Percentiles rank a stretch among this genome's conserved stretches.
Evolutionary conservation across 2,113 vertebrate species (phyloP).

Genomic region (Perognathus longimembris): DNA sequence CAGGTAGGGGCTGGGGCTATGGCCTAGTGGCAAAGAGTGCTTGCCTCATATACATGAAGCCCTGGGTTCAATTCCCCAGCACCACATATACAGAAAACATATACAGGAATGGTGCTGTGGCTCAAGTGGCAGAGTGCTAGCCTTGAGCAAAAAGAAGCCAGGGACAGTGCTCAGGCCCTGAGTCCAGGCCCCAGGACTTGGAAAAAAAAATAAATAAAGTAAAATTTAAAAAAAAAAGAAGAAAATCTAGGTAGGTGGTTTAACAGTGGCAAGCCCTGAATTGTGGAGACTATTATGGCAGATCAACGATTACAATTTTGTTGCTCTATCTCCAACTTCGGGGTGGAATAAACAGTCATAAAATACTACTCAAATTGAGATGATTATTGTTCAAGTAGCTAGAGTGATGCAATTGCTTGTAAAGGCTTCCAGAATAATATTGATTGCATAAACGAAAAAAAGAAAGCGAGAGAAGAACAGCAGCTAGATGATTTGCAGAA

Average conservation of each 20-base stretch:
- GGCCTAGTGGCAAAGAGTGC: too few relatives aligned
- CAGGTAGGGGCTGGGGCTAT: too few relatives aligned
- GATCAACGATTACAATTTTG: not conserved
- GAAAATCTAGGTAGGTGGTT: not conserved
- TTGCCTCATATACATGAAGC: too few relatives aligned
- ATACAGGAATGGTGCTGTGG: too few relatives aligned
- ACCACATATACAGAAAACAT: too few relatives aligned
- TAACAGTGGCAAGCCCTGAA: not conserved
- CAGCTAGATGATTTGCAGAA: not conserved
- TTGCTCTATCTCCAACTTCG: not conserved
- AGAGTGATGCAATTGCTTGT: not conserved
- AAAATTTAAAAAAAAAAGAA: too few relatives aligned
- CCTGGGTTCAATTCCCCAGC: too few relatives aligned
- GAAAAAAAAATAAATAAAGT: too few relatives aligned
- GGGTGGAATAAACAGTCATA: not conserved
- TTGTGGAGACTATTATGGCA: not conserved
- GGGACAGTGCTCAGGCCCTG: too few relatives aligned
- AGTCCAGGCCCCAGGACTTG: too few relatives aligned
- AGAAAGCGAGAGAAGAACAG: not conserved
- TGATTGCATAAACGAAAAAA: not conserved
- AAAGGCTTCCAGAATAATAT: not conserved
- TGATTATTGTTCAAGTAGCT: not conserved
- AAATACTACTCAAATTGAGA: constrained; percentile 13
- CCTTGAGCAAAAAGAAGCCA: too few relatives aligned
- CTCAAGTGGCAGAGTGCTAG: too few relatives aligned